These are phyloP conservation scores for Morone saxatilis DNA, from an alignment of 2,113 vertebrate genomes.

Conservation along the genomic window DNA sequence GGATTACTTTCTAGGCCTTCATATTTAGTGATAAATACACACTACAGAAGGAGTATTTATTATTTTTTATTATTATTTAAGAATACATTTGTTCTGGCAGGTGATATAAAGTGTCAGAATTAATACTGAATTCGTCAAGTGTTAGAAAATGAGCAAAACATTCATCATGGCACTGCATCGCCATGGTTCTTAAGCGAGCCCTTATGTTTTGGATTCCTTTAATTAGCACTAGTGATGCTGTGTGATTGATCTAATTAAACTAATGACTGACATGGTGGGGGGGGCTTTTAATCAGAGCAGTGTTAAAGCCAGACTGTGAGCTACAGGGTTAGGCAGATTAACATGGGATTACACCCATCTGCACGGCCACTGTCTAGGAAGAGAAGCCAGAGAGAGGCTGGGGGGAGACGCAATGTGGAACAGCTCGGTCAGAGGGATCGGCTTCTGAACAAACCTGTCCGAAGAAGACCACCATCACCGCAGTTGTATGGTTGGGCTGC, in stretches of 20 bases:
- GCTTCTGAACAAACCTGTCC: too few relatives aligned
- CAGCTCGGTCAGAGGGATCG: too few relatives aligned
- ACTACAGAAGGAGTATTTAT: too few relatives aligned
- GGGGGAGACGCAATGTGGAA: background rate
- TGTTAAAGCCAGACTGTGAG: constrained; percentile 58
- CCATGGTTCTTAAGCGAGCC: background rate
- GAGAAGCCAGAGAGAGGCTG: constrained; percentile 20
- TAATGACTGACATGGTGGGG: constrained; percentile 50
- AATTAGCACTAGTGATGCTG: constrained; percentile 55
- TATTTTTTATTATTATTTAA: background rate
- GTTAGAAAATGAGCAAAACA: background rate
- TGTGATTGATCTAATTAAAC: constrained; percentile 68
- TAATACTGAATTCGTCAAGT: background rate
- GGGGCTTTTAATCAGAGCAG: constrained; percentile 54
- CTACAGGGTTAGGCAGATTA: constrained; percentile 71
- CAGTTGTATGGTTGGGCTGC: too few relatives aligned
- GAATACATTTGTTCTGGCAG: background rate
- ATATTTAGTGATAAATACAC: background rate
- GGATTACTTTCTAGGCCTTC: background rate
- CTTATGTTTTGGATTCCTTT: constrained; percentile 33
- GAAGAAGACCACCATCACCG: too few relatives aligned
- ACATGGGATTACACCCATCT: constrained; percentile 70
- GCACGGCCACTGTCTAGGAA: constrained; percentile 59
- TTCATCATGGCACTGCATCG: background rate
- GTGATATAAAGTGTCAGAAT: background rate